phyloP scores from a whole-genome alignment of 1,140 invertebrate genomes.

The Eueides isabella region DNA sequence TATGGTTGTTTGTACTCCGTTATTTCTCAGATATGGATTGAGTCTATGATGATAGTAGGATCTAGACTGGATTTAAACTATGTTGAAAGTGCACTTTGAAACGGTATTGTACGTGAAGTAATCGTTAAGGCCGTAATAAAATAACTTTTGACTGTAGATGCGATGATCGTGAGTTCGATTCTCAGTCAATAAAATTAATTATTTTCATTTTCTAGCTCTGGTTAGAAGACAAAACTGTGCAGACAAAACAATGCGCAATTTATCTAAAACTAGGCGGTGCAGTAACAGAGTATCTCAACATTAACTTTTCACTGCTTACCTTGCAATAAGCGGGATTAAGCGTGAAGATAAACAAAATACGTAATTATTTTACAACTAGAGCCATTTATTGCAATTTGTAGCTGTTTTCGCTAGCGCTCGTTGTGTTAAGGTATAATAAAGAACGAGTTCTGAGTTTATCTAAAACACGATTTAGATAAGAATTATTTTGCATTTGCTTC shows the following conservation, averaged over 20 bases:
- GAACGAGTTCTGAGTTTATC: conserved; percentile 1
- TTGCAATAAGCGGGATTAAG: too few species aligned
- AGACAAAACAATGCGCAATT: too few species aligned
- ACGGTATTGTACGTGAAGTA: conserved; percentile 44
- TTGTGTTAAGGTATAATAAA: conserved; percentile 11
- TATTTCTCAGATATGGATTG: conserved; percentile 54
- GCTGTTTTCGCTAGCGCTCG: neutral
- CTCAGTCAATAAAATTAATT: too few species aligned
- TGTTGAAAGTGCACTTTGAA: conserved; percentile 46
- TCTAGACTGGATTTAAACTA: conserved; percentile 45
- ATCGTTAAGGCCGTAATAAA: conserved; percentile 15
- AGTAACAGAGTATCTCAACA: too few species aligned
- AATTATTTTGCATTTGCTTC: conserved; percentile 3
- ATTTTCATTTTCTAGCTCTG: too few species aligned
- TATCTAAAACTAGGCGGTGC: too few species aligned
- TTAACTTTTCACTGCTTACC: too few species aligned
- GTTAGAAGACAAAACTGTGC: too few species aligned
- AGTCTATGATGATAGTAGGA: conserved; percentile 50
- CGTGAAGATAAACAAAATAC: too few species aligned
- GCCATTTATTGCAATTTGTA: neutral
- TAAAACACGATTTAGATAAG: neutral
- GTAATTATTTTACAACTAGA: neutral
- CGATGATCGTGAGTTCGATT: too few species aligned
- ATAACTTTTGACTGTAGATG: too few species aligned
- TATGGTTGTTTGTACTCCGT: conserved; percentile 55